These are phyloP conservation scores for Spialia ferax DNA, from an alignment of 2,888 invertebrate species.

Conservation along the genomic window DNA sequence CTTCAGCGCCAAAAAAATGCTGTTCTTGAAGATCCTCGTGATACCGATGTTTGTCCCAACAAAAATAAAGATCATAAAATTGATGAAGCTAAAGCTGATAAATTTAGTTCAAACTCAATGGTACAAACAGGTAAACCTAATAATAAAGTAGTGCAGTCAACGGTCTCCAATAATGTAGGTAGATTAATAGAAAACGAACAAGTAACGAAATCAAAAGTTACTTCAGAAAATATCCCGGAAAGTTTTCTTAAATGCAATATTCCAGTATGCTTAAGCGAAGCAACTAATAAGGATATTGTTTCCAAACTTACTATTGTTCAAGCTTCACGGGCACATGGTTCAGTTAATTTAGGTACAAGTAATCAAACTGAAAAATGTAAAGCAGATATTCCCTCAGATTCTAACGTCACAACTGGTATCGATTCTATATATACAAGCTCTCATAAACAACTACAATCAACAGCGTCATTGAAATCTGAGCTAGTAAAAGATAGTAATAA, in stretches of 20 bases:
- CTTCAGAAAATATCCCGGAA: not conserved
- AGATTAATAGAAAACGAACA: not conserved
- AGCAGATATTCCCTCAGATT: not conserved
- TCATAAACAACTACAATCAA: not conserved
- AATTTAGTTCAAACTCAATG: not conserved
- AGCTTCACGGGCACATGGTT: not conserved
- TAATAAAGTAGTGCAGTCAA: not conserved
- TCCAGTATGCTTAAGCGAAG: not conserved
- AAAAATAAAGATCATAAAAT: constrained; percentile 32
- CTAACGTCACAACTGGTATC: not conserved
- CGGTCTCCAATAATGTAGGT: not conserved
- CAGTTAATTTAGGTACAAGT: not conserved
- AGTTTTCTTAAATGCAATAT: not conserved
- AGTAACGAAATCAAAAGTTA: not conserved
- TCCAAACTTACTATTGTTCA: not conserved
- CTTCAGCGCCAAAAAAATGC: constrained; percentile 61
- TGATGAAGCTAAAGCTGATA: not conserved
- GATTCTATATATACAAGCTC: not conserved
- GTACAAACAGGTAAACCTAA: not conserved
- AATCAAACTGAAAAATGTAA: not conserved
- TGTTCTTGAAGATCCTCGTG: constrained; percentile 49
- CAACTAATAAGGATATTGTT: not conserved
- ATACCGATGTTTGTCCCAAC: constrained; percentile 35
- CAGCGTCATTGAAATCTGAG: constrained; percentile 2
- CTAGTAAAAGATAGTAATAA: constrained; percentile 11